Evolutionary conservation across 2,113 vertebrate species (phyloP), one percentile per base, ranked within the genome.

Genomic region (Zosterops hypoxanthus): DNA sequence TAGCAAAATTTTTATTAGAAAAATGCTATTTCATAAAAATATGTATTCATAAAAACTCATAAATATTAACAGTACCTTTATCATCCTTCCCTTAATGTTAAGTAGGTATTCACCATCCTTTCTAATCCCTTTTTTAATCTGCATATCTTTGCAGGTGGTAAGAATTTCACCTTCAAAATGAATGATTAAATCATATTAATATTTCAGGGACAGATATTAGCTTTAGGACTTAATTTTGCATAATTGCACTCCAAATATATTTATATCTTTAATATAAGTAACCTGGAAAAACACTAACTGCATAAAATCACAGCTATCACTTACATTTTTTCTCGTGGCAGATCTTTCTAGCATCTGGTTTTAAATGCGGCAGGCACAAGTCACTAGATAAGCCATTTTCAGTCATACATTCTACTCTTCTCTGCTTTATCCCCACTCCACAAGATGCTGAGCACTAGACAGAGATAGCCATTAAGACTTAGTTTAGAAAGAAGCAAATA

Each of bases 381-480:
- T 98, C 97, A 89, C 99, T 99, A 44, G 95, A 69, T 72, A 97
- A 94, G 61, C 97, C 98, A 76, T 98, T 98, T 93, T 98, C 97
- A 41, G 97, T 98, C 94, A 98, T 60, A 71, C 99, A 99, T 88
- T 98, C 98, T 19, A 99, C 98, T 21, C 84, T 97, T 90, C 99
- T 99, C 92, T 98, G 97, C 97, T 98, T 98, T 72, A 98, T 83
- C 15, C 99, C 99, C 19, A 77, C 94, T 63, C 99, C 99, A 73
- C 99, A 99, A 53, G 98, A 98, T 94, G 98, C 98, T 17, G 99
- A 99, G 87, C 99, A 99, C 99, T 99, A 92, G 64, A 61, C 9
- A 56, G 5, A 87, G 69, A 95, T 8, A 41, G 82, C 12, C 96
- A 52, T 61, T 60, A 65, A 57, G 50, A 89, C 26, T 61, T 15